Base-by-base conservation (phyloP, 2,888 invertebrate species). In the Coleophora deauratella region DNA sequence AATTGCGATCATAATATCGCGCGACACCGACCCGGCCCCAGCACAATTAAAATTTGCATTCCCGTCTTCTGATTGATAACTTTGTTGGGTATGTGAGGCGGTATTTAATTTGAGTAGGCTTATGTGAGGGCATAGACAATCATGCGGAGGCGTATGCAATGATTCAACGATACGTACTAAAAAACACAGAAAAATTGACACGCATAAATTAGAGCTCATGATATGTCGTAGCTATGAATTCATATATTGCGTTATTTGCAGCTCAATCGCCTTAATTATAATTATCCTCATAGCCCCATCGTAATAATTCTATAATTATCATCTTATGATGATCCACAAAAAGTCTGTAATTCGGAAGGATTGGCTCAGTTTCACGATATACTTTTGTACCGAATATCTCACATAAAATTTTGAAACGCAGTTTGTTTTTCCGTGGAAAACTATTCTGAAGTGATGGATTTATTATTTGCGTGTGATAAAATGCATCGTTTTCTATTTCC, bases 41-140 rank as follows among this genome's bases (percentile, higher is more conserved):
- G 54, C 51, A 79, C 78, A 78, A 81, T 81, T 82, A 77, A 79
- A 76, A 84, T 81, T 82, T 78, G 76, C 80, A 82, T 82, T 78
- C 72, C 59, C 63, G 70, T 61, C 57, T 56, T 68, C 63, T 80
- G 78, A 82, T 82, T 81, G 80, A 81, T 82, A 77, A 76, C 72
- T 79, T 55, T 69, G 74, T 77, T 74, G 65, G 62, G 65, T 70
- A 66, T 66, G 61, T 66, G 65, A 72, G 70, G 66, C 65, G 62
- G 65, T 60, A 59, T 68, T 66, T 66, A 62, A 63, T 66, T 60
- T 57, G 61, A 57, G 71, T 67, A 63, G 71, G 62, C 57, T 57
- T 49, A 39, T 14, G 32, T 31, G 33, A 13, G 30, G 40, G 35
- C 44, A 45, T 46, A 45, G 43, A 6, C 21, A 21, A 21, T 6